Conservation (phyloP, 2,888 invertebrate species). For the Hydropsyche betteni region DNA sequence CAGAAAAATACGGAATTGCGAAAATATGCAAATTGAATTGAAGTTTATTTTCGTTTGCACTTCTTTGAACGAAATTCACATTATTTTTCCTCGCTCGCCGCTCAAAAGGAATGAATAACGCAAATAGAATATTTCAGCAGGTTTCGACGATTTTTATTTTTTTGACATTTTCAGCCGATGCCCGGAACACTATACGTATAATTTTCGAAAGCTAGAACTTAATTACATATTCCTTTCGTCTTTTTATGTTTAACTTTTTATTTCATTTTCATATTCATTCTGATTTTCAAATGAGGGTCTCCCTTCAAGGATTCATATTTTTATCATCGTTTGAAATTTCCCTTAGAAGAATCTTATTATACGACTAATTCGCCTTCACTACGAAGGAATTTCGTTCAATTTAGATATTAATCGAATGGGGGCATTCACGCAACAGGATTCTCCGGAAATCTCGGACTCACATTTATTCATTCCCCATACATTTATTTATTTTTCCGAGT, state of each 20-base stretch:
- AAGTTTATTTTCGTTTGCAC: slow-evolving; percentile 4
- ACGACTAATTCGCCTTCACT: slow-evolving; percentile 39
- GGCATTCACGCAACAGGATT: slow-evolving; percentile 49
- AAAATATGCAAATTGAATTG: slow-evolving; percentile 4
- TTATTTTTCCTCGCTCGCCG: not conserved
- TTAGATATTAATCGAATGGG: slow-evolving; percentile 50
- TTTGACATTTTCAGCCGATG: too few species aligned
- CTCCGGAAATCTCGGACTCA: slow-evolving; percentile 30
- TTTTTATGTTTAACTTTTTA: too few species aligned
- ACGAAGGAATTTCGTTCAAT: slow-evolving; percentile 44
- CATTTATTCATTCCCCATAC: slow-evolving; percentile 14
- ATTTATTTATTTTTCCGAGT: slow-evolving; percentile 17
- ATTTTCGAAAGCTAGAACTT: not conserved
- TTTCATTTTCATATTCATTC: not conserved
- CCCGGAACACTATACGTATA: too few species aligned
- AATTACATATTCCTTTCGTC: slow-evolving; percentile 28
- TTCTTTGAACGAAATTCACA: slow-evolving; percentile 25
- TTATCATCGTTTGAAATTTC: not conserved
- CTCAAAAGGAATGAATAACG: slow-evolving; percentile 15
- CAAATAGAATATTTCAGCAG: slow-evolving; percentile 25
- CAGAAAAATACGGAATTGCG: slow-evolving; percentile 10
- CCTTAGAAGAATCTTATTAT: slow-evolving; percentile 28
- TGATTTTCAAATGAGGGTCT: not conserved
- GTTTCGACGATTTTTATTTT: not conserved
- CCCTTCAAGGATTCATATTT: not conserved